Evolutionary conservation across 2,888 invertebrate genomes (phyloP), one percentile per base, ranked within the genome.

Genomic region (Amblyteles armatorius): DNA sequence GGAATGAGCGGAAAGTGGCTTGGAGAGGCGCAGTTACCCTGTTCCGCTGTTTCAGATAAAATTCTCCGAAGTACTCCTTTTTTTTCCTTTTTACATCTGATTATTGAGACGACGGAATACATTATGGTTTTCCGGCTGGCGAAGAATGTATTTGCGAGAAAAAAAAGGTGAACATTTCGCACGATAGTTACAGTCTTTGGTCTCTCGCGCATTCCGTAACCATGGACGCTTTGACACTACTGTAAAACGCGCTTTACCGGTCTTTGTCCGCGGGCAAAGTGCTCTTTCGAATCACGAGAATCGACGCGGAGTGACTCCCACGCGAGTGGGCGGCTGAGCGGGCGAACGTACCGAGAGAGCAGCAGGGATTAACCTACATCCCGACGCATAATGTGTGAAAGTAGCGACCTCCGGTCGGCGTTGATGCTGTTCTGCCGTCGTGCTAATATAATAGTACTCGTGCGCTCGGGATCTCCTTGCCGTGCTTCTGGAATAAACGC

Each of bases 301-400:
- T 84, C 79, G 86, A 79, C 82, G 71, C 71, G 26, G 60, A 78
- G 73, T 50, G 67, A 86, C 82, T 84, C 87, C 85, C 88, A 79
- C 68, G 87, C 83, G 87, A 73, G 69, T 2, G 16, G 55, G 55
- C 82, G 76, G 55, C 80, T 65, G 85, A 76, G 73, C 79, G 79
- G 82, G 84, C 78, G 80, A 72, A 79, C 82, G 78, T 81, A 78
- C 84, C 82, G 52, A 84, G 79, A 84, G 76, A 82, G 79, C 79
- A 74, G 72, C 87, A 83, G 81, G 85, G 86, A 89, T 88, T 89
- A 90, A 89, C 88, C 89, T 87, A 89, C 85, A 88, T 89, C 86
- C 71, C 72, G 71, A 82, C 81, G 83, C 82, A 83, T 87, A 84
- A 85, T 86, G 85, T 88, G 87, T 86, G 86, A 88, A 88, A 87